Base-by-base conservation (phyloP, 2,888 invertebrate species). In the Troglohyphantes excavatus region DNA sequence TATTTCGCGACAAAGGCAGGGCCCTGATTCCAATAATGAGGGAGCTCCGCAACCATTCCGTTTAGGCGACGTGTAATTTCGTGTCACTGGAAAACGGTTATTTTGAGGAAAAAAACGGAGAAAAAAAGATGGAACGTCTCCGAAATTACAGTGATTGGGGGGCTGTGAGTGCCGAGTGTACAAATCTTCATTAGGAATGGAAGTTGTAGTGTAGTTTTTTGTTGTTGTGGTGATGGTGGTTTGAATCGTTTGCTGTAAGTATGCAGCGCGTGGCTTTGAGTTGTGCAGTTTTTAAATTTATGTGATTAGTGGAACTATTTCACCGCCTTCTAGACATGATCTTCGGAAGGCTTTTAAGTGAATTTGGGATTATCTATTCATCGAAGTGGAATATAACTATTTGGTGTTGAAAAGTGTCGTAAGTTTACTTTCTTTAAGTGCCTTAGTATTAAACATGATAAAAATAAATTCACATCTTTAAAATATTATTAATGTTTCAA, bases 171-270 rank as follows among this genome's bases (percentile, higher is more conserved):
- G 46, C 46, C 26, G 26, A 21, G 53, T 26, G 26, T 26, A 72
- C 53, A 72, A 46, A 72, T 72, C 72, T 72, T 72, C 53, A 53
- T 72, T 72, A 46, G 26, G 46, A 33, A 29, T 33, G 11, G n/a
- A 9, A 19, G 19, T 17, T 0, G 68, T 53, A 33, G 19, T 2
- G n/a, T 68, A 13, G 29, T 33, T 68, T 68, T 19, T 29, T 33
- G n/a, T 68, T 19, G 26, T 67, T n/a, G n/a, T 29, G 3, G 68
- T 29, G 65, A 59, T 9, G 59, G n/a, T n/a, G 2, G 7, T 65
- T 65, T 23, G 26, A 53, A 53, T 68, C n/a, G 68, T 68, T 19
- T 19, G 33, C n/a, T 13, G 7, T 68, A 17, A n/a, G 17, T 53
- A 53, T 53, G 53, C 5, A 17, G n/a, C 53, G n/a, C n/a, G 13